These are phyloP conservation scores for Hedychridium roseum DNA, from an alignment of 2,888 invertebrate species.

Conservation along the genomic window DNA sequence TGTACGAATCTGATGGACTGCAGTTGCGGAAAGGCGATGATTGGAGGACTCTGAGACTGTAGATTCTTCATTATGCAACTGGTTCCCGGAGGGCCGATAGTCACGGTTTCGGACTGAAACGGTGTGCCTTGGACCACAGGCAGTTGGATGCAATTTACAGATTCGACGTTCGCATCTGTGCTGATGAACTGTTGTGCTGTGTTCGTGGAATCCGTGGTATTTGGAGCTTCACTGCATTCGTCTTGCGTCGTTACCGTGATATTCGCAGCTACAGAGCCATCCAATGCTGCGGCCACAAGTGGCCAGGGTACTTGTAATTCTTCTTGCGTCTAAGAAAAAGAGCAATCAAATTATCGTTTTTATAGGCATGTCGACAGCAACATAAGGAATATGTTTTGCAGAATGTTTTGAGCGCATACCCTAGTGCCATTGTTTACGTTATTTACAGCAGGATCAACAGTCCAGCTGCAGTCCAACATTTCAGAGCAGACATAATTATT, in stretches of 20 bases:
- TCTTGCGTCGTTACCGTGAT: constrained; percentile 56
- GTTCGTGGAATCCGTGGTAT: constrained; percentile 47
- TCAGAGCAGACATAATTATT: constrained; percentile 75
- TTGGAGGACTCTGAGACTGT: constrained; percentile 53
- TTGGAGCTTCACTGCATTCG: constrained; percentile 51
- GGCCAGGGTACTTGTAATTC: constrained; percentile 68
- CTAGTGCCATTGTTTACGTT: constrained; percentile 47
- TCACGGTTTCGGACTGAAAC: constrained; percentile 48
- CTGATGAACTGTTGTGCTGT: constrained; percentile 40
- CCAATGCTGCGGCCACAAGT: constrained; percentile 66
- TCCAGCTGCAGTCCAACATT: constrained; percentile 60
- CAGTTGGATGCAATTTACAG: constrained; percentile 54
- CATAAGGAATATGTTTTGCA: not conserved
- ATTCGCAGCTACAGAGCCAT: constrained; percentile 58
- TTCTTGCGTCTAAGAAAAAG: constrained; percentile 64
- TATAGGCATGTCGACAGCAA: not conserved
- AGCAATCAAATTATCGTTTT: not conserved
- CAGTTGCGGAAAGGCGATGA: constrained; percentile 57
- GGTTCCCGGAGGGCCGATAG: constrained; percentile 46
- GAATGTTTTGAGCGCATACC: constrained; percentile 21
- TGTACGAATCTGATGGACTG: constrained; percentile 60
- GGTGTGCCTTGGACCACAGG: constrained; percentile 51
- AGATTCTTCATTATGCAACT: constrained; percentile 56
- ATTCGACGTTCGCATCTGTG: constrained; percentile 38
- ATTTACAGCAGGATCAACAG: constrained; percentile 55